phyloP scores from a whole-genome alignment of 2,888 invertebrate genomes.

The Dorcus hopei region DNA sequence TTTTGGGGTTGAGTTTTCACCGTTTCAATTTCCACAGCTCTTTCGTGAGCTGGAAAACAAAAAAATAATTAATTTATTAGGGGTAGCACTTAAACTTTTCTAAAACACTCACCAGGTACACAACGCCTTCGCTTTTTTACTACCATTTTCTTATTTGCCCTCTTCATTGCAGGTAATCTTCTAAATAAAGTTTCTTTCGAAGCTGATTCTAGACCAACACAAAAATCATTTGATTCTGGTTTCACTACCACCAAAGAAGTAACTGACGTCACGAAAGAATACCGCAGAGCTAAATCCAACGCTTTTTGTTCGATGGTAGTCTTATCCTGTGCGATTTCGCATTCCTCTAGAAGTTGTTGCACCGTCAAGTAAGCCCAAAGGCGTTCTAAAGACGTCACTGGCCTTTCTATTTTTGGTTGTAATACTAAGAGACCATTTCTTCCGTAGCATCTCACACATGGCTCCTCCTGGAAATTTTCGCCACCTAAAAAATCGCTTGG shows the following conservation, averaged over 20 bases:
- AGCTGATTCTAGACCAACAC: conserved; percentile 52
- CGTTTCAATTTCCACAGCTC: too few relatives aligned
- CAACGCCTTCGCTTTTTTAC: too few relatives aligned
- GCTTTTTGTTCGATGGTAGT: conserved; percentile 51
- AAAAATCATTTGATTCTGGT: conserved; percentile 53
- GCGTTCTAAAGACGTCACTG: conserved; percentile 40
- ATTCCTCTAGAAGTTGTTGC: conserved; percentile 60
- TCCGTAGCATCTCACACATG: conserved; percentile 27
- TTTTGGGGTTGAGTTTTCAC: too few relatives aligned
- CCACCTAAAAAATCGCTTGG: background rate
- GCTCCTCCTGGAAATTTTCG: background rate
- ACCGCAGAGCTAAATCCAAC: conserved; percentile 58
- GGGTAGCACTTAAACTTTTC: too few relatives aligned
- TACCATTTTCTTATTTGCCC: too few relatives aligned
- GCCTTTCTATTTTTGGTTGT: conserved; percentile 32
- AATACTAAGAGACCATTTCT: conserved; percentile 32
- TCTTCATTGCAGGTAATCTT: too few relatives aligned
- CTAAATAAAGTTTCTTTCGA: conserved; percentile 1
- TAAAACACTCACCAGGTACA: too few relatives aligned
- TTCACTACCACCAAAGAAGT: conserved; percentile 67
- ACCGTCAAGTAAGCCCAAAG: conserved; percentile 68
- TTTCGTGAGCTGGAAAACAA: too few relatives aligned
- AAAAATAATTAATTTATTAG: too few relatives aligned
- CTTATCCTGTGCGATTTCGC: conserved; percentile 37
- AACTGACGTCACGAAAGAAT: conserved; percentile 64